Percentiles rank a stretch among this genome's conserved stretches.
These are phyloP conservation scores for Melinopterus prodromus DNA, from an alignment of 2,888 invertebrate species.

Conservation along the genomic window DNA sequence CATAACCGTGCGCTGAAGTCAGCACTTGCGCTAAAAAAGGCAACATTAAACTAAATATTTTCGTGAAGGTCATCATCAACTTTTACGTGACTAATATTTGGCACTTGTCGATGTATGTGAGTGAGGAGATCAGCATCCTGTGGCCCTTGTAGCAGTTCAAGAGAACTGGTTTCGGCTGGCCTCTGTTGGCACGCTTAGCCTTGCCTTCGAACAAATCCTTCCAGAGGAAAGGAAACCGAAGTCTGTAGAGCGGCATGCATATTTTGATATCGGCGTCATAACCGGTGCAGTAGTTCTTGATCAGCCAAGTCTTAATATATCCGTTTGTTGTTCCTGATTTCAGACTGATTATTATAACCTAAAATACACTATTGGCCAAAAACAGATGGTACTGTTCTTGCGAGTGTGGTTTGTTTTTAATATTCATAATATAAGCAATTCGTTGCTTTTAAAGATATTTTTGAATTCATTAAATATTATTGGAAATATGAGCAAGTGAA, in stretches of 20 bases:
- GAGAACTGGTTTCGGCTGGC: slow-evolving; percentile 71
- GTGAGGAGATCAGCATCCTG: slow-evolving; percentile 70
- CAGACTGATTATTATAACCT: background rate
- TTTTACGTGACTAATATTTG: slow-evolving; percentile 73
- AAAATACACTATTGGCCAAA: no score
- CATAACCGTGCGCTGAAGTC: slow-evolving; percentile 76
- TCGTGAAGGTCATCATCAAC: background rate
- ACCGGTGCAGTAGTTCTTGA: slow-evolving; percentile 71
- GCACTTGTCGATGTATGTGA: slow-evolving; percentile 72
- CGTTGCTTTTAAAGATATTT: no score
- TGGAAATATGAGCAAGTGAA: no score
- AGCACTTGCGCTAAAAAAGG: slow-evolving; percentile 52
- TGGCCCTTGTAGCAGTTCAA: slow-evolving; percentile 78
- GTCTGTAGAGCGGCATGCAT: slow-evolving; percentile 69
- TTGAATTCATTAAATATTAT: no score
- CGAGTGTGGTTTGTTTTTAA: no score
- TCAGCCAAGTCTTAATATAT: slow-evolving; percentile 82
- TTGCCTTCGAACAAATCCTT: slow-evolving; percentile 72
- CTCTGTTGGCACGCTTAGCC: slow-evolving; percentile 70
- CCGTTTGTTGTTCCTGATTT: slow-evolving; percentile 68
- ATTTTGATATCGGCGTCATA: slow-evolving; percentile 64
- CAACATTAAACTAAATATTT: no score
- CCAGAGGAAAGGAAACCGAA: slow-evolving; percentile 79
- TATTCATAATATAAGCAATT: no score
- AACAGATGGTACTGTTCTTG: no score